Base-by-base conservation (phyloP, 1,140 invertebrate species). In the Phenacoccus solenopsis region DNA sequence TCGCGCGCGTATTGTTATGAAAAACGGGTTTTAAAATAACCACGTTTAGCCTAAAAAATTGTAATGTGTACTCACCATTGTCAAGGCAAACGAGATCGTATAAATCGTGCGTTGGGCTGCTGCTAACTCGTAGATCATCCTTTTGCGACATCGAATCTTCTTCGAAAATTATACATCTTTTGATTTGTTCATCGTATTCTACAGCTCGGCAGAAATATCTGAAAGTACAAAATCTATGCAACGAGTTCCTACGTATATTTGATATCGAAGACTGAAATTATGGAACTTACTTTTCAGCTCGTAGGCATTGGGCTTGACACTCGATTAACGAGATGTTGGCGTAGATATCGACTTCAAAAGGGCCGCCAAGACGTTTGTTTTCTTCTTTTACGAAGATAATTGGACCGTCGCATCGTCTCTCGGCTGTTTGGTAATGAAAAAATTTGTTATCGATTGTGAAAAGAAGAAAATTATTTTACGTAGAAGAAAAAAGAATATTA, bases 111-210 rank as follows among this genome's bases (percentile, higher is more conserved):
- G 87, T 89, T 3, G 88, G 86, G 75, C 88, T 90, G 74, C 84
- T 90, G 77, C 87, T 91, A 24, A 88, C 85, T 67, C 88, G 88
- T 73, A 92, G 85, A 76, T 92, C 89, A 75, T 91, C 88, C 76
- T 90, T 89, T 76, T 91, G 89, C 0, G 90, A 92, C 9, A 90
- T 85, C 0, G 90, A 92, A 77, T 94, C 91, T 78, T 95, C 92
- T 78, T 93, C 91, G 0, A 90, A 93, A 9, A 94, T 82, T 4
- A 90, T 87, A 73, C 93, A 95, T 70, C 89, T 86, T 72, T 86
- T 85, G 0, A 88, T 90, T 80, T 90, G 87, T 71, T 91, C 89
- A 75, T 94, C 90, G 76, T 90, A 94, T 75, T 93, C 90, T n/a
- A 94, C 87, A 5, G 91, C 92, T 24, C 91, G 87, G 77, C 91